Base-by-base conservation (phyloP, 2,888 invertebrate genomes). In the Melanotus villosus region DNA sequence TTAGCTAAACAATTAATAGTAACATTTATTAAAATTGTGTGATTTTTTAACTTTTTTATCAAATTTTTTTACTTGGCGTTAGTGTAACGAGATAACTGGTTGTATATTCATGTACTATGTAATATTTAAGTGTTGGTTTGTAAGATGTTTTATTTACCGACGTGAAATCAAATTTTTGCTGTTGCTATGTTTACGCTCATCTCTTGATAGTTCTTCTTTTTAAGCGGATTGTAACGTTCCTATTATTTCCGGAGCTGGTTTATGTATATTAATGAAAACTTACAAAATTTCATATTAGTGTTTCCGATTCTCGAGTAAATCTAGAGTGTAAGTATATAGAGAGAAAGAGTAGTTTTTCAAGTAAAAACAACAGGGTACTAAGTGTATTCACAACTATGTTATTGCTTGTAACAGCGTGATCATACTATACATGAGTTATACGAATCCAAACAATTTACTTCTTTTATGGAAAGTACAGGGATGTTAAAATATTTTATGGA, bases 331-430 rank as follows among this genome's bases (percentile, higher is more conserved):
- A 52, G n/a, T 23, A 50, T 50, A 50, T 23, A 32, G 18, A 52
- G 21, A 64, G 50, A 68, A 21, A 59, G 59, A 41, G 59, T 70
- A 70, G 65, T 70, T 65, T 70, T 66, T 66, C 59, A 60, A 66
- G 50, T 60, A 47, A 62, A 70, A 66, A 65, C 52, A 47, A 70
- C 70, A 70, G 70, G 70, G 70, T 70, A 70, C 65, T 65, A 34
- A 70, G 57, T 70, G 64, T 70, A 66, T 70, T 70, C 70, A 70
- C 70, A 71, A 71, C 65, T 70, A 62, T 36, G 41, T 54, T 59
- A 59, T 32, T 57, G 36, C 41, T 60, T 56, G 54, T 52, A 52
- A 59, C 58, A 66, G 47, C 68, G 52, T 57, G 50, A 63, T 52
- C 36, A 57, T 65, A 41, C 60, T 67, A 59, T 68, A 65, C 69